Evolutionary conservation across 2,888 invertebrate species (phyloP), one percentile per base, ranked within the genome.

Genomic region (Pterostichus madidus): DNA sequence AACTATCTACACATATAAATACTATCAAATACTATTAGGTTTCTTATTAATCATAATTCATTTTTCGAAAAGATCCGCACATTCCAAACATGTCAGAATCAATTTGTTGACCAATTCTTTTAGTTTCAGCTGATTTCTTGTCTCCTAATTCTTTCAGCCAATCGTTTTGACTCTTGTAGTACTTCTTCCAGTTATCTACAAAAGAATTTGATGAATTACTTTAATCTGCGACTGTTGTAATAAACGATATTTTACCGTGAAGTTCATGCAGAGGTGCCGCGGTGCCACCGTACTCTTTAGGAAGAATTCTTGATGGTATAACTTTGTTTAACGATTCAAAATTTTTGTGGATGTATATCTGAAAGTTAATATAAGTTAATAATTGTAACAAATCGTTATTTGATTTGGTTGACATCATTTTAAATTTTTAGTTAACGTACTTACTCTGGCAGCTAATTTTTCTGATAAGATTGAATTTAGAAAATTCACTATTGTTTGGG

Each of bases 121-220:
- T 46, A n/a, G 11, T 59, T 52, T 82, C 82, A 61, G 76, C 59
- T 13, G 82, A 82, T 82, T 59, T 82, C 59, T 61, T 82, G 0
- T 75, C 44, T 3, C 46, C 61, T 76, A 46, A 11, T 49, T 61
- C 59, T 32, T 59, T 53, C 10, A 82, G 5, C 75, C 76, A 82
- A 13, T 56, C 44, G 31, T 82, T 75, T 59, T 76, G n/a, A 24
- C 49, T 61, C n/a, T 49, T 68, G 5, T 46, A 32, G 46, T 56
- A 82, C 17, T 82, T 61, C 44, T 75, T 75, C 82, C 82, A 82
- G 11, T 75, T 32, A 8, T 32, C 82, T 82, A 17, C 0, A 77
- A 71, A 24, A 56, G 1, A 24, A 56, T 17, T 35, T 59, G 8
- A 59, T 17, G 8, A 17, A 10, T 59, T 31, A 39, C 0, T 39